phyloP scores from a whole-genome alignment of 2,113 vertebrate species.

The Anthoscopus minutus region DNA sequence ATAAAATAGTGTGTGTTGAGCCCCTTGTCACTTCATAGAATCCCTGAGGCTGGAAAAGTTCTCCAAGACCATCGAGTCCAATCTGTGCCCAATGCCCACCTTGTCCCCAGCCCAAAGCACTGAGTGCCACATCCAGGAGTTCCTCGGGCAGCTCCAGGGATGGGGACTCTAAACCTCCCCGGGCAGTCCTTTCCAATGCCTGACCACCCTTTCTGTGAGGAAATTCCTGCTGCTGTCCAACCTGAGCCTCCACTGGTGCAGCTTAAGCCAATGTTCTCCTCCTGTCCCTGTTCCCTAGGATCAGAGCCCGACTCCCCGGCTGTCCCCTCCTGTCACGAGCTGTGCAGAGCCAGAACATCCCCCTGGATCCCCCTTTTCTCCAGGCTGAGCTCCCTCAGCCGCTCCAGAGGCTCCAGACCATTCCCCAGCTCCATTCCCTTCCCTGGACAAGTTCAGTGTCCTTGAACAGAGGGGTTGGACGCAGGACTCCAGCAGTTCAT shows the following conservation, averaged over 20 bases:
- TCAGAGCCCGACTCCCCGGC: background rate
- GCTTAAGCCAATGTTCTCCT: rapidly evolving
- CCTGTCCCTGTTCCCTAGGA: background rate
- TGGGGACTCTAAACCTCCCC: background rate
- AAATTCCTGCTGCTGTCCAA: background rate
- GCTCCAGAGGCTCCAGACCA: background rate
- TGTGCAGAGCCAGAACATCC: background rate
- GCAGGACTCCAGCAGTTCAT: background rate
- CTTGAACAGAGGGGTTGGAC: background rate
- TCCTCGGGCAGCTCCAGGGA: background rate
- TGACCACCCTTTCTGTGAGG: no score
- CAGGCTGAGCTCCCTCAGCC: background rate
- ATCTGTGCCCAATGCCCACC: rapidly evolving
- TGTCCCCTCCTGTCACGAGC: background rate
- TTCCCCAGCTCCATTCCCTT: background rate
- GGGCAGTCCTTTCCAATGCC: background rate
- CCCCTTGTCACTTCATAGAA: background rate
- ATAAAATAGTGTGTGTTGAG: background rate
- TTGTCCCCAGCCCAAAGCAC: background rate
- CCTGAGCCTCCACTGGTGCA: background rate
- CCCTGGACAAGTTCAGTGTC: no score
- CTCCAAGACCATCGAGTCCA: rapidly evolving
- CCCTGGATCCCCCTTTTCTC: background rate
- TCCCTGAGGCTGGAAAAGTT: background rate
- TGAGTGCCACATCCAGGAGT: rapidly evolving